Evolutionary conservation across 1,140 invertebrate species (phyloP), one percentile per base, ranked within the genome.

Genomic region (Heliconius hermathena): DNA sequence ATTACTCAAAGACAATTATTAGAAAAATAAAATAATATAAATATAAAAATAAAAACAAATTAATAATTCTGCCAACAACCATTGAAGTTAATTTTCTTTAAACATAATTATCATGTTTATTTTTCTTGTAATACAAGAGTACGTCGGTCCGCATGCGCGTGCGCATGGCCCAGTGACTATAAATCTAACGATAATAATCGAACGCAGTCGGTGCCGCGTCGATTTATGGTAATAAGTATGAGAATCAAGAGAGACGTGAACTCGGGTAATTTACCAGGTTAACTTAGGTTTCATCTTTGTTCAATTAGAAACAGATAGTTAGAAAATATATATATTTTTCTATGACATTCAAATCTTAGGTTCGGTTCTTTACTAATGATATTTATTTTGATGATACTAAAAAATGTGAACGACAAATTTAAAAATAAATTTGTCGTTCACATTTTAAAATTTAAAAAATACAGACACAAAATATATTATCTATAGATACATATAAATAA

Each of bases 171-270:
- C 66, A 74, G 78, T 80, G 83, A 77, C 85, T 84, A 91, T 91
- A 90, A 91, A 91, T 90, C 87, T 88, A 86, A 87, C 84, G 87
- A 88, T 90, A 87, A 89, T 91, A 87, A 89, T 91, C 86, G 74
- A 76, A 76, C 60, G 85, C 74, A 80, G 81, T 73, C 78, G 85
- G 75, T 78, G 84, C 81, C 71, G 81, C 81, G 82, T 84, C 88
- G 86, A 90, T 90, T 90, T 89, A 90, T 90, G 89, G 89, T 90
- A 90, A 86, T 85, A 84, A 83, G 77, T 86, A 87, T 88, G 88
- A 81, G 85, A 85, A 90, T 89, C 85, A 29, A 76, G 54, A 18
- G 36, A 26, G 36, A 76, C 74, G 74, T 76, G 57, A 60, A 88
- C 87, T 88, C 80, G 83, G 18, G 76, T 77, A 71, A 77, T 41